These are phyloP conservation scores for Capromys pilorides DNA, from an alignment of 2,797 vertebrate genomes.

Conservation along the genomic window DNA sequence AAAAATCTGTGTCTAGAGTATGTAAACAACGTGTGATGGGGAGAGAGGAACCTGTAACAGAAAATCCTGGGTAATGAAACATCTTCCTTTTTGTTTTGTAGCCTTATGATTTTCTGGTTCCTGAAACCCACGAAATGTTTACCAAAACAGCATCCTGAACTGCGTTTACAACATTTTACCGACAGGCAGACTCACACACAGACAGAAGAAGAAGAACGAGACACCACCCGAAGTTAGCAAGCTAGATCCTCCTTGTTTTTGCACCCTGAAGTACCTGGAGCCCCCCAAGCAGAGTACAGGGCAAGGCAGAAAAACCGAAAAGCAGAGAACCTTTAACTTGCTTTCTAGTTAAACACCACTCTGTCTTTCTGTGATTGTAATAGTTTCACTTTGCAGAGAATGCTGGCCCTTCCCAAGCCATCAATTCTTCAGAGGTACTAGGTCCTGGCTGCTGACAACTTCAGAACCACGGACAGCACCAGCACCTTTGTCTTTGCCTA, in stretches of 20 bases:
- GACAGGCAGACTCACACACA: not conserved
- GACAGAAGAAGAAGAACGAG: constrained; percentile 21
- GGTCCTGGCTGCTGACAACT: not conserved
- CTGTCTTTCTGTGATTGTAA: not conserved
- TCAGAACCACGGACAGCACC: constrained; percentile 85
- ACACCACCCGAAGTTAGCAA: constrained; percentile 8
- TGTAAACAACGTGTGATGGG: not conserved
- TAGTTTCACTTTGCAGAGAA: not conserved
- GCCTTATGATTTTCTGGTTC: constrained; percentile 19
- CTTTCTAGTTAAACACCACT: not conserved
- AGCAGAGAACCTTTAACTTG: not conserved
- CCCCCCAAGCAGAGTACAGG: not conserved
- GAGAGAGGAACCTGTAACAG: constrained; percentile 2
- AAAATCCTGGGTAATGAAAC: not conserved
- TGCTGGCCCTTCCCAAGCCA: not conserved
- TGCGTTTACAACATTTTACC: constrained; percentile 40
- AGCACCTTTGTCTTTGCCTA: fast-evolving
- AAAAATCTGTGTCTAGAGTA: not conserved
- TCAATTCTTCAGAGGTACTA: not conserved
- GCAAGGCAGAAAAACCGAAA: not conserved
- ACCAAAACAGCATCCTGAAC: constrained; percentile 10
- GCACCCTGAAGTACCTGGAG: not conserved
- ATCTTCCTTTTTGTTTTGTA: not conserved
- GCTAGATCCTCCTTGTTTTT: not conserved
- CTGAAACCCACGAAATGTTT: constrained; percentile 45